Conservation (phyloP, 1,140 invertebrate species). For the Whitmania pigra region DNA sequence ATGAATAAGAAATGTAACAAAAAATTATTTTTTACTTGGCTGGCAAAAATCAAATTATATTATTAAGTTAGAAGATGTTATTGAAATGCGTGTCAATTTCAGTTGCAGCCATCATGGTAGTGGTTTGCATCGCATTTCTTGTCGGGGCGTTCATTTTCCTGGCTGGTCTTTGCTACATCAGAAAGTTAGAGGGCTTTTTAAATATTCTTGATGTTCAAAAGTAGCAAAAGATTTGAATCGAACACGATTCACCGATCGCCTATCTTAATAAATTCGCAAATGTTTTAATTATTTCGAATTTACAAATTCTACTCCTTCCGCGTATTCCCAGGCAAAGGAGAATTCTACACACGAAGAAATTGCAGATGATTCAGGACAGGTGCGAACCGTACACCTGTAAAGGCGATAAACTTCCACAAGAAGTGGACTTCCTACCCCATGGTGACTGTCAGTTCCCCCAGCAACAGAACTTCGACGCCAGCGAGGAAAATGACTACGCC, state of each 20-base stretch:
- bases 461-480: neutral
- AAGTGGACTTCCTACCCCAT: slow-evolving; percentile 2
- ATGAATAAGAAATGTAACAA: no score
- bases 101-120: slow-evolving; percentile 8
- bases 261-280: neutral
- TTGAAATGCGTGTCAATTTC: neutral
- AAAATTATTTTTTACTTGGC: no score
- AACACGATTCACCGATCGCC: neutral
- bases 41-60: no score
- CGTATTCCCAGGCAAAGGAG: neutral
- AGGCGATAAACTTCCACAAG: neutral
- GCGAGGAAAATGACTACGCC: slow-evolving; percentile 3
- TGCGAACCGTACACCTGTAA: neutral
- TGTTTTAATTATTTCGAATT: neutral
- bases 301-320: neutral
- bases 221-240: slow-evolving; percentile 1
- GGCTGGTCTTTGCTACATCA: slow-evolving; percentile 11
- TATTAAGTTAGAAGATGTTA: no score
- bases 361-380: slow-evolving; percentile 1
- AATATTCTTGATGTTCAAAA: neutral
- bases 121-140: neutral
- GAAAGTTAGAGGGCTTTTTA: neutral
- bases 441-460: slow-evolving; percentile 1
- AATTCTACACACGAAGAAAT: neutral
- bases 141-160: slow-evolving; percentile 9